These are phyloP conservation scores for Amblyopsis rosae DNA, from an alignment of 2,113 vertebrate species.

Conservation along the genomic window DNA sequence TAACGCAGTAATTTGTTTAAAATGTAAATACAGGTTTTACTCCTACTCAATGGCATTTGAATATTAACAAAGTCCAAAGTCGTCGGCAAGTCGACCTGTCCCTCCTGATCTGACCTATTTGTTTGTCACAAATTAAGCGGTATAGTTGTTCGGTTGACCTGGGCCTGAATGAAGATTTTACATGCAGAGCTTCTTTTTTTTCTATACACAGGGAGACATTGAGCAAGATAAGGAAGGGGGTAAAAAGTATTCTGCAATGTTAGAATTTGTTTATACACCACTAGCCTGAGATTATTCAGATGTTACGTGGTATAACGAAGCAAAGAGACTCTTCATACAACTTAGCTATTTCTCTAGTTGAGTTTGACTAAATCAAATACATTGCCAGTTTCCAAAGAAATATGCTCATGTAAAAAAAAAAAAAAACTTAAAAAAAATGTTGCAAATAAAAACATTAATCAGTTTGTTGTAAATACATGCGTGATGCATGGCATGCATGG, in stretches of 20 bases:
- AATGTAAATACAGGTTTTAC: too few relatives aligned
- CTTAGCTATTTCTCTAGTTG: too few relatives aligned
- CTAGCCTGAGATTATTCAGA: conserved; percentile 50
- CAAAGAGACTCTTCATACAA: conserved; percentile 13
- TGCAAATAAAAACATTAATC: not conserved
- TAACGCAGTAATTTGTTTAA: too few relatives aligned
- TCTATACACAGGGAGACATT: conserved; percentile 57
- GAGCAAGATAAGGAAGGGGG: conserved; percentile 16
- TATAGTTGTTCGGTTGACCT: conserved; percentile 45
- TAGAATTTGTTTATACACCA: conserved; percentile 39
- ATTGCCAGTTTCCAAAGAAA: too few relatives aligned
- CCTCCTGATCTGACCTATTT: not conserved
- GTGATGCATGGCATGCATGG: conserved; percentile 53
- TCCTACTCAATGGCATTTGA: too few relatives aligned
- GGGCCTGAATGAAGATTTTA: conserved; percentile 59
- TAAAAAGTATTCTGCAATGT: conserved; percentile 17
- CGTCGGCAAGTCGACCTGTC: too few relatives aligned
- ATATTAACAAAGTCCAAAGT: not conserved
- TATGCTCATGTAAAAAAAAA: too few relatives aligned
- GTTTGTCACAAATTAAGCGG: conserved; percentile 13
- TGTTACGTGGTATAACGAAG: conserved; percentile 4
- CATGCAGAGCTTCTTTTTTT: conserved; percentile 53
- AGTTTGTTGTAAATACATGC: not conserved
- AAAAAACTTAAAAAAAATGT: too few relatives aligned
- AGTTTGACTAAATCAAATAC: not conserved